Conservation (phyloP, 2,888 invertebrate species). For the Galeopsomyia nigrocyanea region DNA sequence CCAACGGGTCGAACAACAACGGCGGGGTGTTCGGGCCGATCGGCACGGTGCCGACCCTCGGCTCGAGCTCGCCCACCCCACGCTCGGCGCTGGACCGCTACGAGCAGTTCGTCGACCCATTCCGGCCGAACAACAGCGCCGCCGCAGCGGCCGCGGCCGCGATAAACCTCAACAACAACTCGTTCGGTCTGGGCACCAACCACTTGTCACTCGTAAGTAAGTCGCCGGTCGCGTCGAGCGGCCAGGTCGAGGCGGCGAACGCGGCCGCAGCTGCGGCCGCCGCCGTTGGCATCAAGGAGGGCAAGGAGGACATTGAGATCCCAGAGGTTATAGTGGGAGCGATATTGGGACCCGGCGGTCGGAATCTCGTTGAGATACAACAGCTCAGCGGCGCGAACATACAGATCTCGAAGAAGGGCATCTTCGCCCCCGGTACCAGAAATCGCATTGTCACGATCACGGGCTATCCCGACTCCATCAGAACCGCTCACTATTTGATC, state of each 20-base stretch:
- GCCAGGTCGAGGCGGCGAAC: conserved; percentile 77
- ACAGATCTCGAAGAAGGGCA: conserved; percentile 98
- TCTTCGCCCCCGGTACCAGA: conserved; percentile 96
- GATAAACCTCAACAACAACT: conserved; percentile 87
- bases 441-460: conserved; percentile 97
- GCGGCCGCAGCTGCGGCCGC: conserved; percentile 36
- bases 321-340: conserved; percentile 97
- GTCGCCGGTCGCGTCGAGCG: conserved; percentile 66
- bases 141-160: conserved; percentile 78
- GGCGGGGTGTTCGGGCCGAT: conserved; percentile 87
- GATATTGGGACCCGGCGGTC: conserved; percentile 95
- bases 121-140: conserved; percentile 80
- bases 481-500: conserved; percentile 94
- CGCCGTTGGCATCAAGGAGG: conserved; percentile 78
- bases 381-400: conserved; percentile 97
- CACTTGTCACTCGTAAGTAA: conserved; percentile 83
- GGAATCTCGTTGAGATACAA: conserved; percentile 97
- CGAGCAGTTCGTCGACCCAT: conserved; percentile 80
- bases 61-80: conserved; percentile 78
- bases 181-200: conserved; percentile 86
- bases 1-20: conserved; percentile 71
- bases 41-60: conserved; percentile 73
- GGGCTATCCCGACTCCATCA: conserved; percentile 89
- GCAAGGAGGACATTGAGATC: conserved; percentile 90
- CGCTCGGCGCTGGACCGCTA: conserved; percentile 81